A percentile compares a stretch with the other conserved stretches of the same genome.
phyloP scores from a whole-genome alignment of 2,797 vertebrate genomes.

The Hyperoplus lanceolatus region DNA sequence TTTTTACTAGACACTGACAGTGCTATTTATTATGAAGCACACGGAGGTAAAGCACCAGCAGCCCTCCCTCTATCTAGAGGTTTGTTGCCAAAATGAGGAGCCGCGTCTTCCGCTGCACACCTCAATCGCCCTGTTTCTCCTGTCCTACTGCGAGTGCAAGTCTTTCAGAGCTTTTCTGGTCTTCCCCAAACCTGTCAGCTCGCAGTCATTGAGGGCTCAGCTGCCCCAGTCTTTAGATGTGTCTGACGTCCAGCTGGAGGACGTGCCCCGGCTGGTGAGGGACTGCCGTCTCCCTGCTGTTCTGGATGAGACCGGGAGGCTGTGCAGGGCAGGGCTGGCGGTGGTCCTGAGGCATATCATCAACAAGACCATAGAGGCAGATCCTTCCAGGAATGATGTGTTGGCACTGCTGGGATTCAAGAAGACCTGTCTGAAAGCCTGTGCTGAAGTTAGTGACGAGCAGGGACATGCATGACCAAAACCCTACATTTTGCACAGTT shows the following conservation, averaged over 20 bases:
- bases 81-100: slow-evolving; percentile 77
- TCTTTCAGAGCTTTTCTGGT: slow-evolving; percentile 83
- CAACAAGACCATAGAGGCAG: slow-evolving; percentile 83
- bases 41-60: slow-evolving; percentile 61
- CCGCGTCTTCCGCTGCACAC: slow-evolving; percentile 90
- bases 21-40: slow-evolving; percentile 84
- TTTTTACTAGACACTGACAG: slow-evolving; percentile 25
- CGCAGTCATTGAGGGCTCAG: slow-evolving; percentile 48
- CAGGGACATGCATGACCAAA: neutral
- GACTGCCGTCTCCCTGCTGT: slow-evolving; percentile 91
- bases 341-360: slow-evolving; percentile 94
- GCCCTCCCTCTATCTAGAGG: slow-evolving; percentile 90
- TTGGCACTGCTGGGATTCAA: slow-evolving; percentile 94
- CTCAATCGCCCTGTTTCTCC: slow-evolving; percentile 91
- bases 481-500: too few species aligned
- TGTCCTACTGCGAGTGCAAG: slow-evolving; percentile 93
- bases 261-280: slow-evolving; percentile 88
- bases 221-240: slow-evolving; percentile 73
- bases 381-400: slow-evolving; percentile 87
- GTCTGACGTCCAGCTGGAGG: slow-evolving; percentile 75
- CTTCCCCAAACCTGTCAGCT: slow-evolving; percentile 21
- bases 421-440: slow-evolving; percentile 98
- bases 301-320: slow-evolving; percentile 84
- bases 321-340: slow-evolving; percentile 95
- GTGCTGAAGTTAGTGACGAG: slow-evolving; percentile 92